Base-by-base conservation (phyloP, 2,113 vertebrate species). In the Entelurus aequoreus region DNA sequence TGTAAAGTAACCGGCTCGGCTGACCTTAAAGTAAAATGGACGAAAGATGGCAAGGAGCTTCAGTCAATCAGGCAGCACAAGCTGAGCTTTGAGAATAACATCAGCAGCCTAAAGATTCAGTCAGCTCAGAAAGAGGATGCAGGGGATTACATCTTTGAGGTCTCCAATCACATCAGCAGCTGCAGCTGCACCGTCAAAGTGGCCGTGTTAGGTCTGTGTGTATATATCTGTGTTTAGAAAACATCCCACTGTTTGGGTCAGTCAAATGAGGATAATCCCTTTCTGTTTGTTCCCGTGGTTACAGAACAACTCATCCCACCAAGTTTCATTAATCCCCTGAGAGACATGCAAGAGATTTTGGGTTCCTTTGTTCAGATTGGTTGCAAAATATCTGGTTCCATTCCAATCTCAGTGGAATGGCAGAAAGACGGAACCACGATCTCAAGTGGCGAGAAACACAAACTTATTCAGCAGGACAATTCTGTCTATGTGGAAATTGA, bases 301-400 rank as follows among this genome's bases (percentile, higher is more conserved):
- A 76, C 92, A 99, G 97, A 98, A 85, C 92, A 97, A 93, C 81
- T 92, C 61, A 95, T 99, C 78, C 88, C 94, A 52, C 97, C 97
- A 40, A 91, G 92, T 47, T 99, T 99, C 90, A 95, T 88, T 69
- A 97, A 94, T 90, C 94, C 94, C 16, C 83, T 99, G 68, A 82
- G 75, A 59, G 94, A 97, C 77, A 93, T 95, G 93, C 91, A 94
- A 69, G 90, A 94, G 48, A 52, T 96, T 76, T 50, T 95, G 65
- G 94, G 94, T 60, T 93, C 94, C 65, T 94, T 93, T 84, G 83
- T 97, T 62, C 91, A 92, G 71, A 93, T 99, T 83, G 93, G 92
- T 60, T 97, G 94, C 78, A 97, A 94, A 86, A 92, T 95, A 77
- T 94, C 94, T 63, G 97, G 96, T 28, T 99, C 97, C 40, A 91